These are phyloP conservation scores for Melinopterus prodromus DNA, from an alignment of 2,888 invertebrate genomes.

Conservation along the genomic window DNA sequence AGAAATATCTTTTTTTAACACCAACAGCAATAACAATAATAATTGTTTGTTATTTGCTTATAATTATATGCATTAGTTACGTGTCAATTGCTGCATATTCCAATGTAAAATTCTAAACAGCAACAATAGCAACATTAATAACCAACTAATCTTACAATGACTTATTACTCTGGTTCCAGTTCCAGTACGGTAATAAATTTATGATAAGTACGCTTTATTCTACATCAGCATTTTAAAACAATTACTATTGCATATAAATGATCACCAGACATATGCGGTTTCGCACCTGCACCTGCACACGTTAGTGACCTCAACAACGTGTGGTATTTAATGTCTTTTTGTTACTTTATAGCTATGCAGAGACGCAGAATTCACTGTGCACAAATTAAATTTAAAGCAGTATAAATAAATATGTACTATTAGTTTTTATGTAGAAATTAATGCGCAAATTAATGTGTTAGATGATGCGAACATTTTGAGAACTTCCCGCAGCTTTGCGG, in stretches of 20 bases:
- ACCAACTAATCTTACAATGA: background rate
- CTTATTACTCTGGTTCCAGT: background rate
- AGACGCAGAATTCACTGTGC: background rate
- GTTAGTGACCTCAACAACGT: background rate
- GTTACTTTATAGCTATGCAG: background rate
- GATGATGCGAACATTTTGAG: too few species aligned
- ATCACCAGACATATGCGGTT: background rate
- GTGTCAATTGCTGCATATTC: background rate
- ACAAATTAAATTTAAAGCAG: background rate
- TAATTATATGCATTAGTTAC: too few species aligned
- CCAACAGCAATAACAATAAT: too few species aligned
- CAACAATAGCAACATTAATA: background rate
- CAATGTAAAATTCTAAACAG: background rate
- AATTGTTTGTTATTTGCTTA: too few species aligned
- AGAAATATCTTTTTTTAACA: too few species aligned
- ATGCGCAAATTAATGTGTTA: too few species aligned
- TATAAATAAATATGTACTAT: background rate
- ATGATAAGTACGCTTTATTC: background rate
- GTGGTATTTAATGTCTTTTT: background rate
- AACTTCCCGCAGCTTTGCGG: too few species aligned
- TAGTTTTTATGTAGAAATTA: too few species aligned
- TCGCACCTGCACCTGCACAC: background rate
- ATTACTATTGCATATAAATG: background rate
- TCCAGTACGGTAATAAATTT: background rate
- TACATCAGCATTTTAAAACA: constrained; percentile 4